Percentiles rank a stretch among this genome's conserved stretches.
These are phyloP conservation scores for Holothuria glaberrima DNA, from an alignment of 35 echinoderm and acorn worm species.

Conservation along the genomic window DNA sequence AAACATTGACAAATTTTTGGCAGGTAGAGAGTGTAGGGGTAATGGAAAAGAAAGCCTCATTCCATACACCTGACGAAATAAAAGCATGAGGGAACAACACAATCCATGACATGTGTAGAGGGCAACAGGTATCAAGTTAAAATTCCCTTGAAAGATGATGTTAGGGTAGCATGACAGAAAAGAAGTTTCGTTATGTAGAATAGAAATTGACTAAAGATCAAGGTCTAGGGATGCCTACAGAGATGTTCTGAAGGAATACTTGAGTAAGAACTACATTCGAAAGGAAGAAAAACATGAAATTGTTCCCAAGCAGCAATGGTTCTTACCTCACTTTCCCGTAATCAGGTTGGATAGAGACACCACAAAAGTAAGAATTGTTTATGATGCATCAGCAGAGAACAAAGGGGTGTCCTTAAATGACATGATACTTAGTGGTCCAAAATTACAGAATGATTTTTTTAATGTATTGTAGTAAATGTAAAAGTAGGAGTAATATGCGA, in stretches of 20 bases:
- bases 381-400: constrained; percentile 42
- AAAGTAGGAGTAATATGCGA: constrained; percentile 1
- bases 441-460: constrained; percentile 46
- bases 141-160: constrained; percentile 57
- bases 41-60: no score
- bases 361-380: constrained; percentile 52
- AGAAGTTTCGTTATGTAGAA: background rate
- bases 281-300: constrained; percentile 26
- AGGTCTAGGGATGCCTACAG: background rate
- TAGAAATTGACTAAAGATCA: constrained; percentile 32
- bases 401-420: constrained; percentile 60
- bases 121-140: no score
- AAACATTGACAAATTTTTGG: constrained; percentile 58
- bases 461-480: constrained; percentile 28
- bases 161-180: background rate
- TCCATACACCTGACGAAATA: background rate
- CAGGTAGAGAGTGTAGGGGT: constrained; percentile 17
- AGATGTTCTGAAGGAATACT: background rate
- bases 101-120: no score
- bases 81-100: no score
- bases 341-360: constrained; percentile 48
- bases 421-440: constrained; percentile 53
- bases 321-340: constrained; percentile 62
- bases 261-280: constrained; percentile 40
- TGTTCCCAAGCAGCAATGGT: constrained; percentile 6